A percentile compares a stretch with the other conserved stretches of the same genome.
Conservation (phyloP, 2,888 invertebrate genomes). For the Eilema depressum region DNA sequence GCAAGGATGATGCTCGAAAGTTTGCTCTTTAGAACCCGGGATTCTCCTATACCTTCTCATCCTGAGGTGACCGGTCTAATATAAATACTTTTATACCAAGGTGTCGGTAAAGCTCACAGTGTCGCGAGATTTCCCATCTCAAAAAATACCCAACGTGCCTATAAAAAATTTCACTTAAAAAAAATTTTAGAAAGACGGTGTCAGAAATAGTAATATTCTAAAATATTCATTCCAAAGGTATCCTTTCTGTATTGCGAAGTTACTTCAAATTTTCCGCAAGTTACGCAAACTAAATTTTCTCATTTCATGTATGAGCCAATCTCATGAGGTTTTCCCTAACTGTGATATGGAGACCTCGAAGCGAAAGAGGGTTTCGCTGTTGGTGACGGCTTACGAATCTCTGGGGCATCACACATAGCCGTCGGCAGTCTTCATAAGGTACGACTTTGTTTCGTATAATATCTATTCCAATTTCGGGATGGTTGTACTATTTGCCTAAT, state of each 20-base stretch:
- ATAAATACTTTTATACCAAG: too few species aligned
- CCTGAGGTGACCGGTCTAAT: too few species aligned
- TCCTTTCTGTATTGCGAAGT: neutral
- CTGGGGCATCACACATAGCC: slow-evolving; percentile 31
- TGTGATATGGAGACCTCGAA: slow-evolving; percentile 27
- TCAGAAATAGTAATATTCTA: neutral
- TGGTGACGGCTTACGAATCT: slow-evolving; percentile 37
- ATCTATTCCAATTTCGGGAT: neutral
- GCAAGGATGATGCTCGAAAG: too few species aligned
- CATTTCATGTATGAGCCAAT: slow-evolving; percentile 23
- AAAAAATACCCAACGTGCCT: too few species aligned
- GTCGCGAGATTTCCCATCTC: too few species aligned
- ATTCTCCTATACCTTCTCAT: too few species aligned
- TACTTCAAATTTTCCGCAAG: slow-evolving; percentile 1
- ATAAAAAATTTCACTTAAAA: too few species aligned
- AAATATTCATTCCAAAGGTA: neutral
- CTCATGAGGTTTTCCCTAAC: slow-evolving; percentile 24
- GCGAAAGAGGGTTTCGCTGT: slow-evolving; percentile 45
- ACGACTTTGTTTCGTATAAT: slow-evolving; percentile 11
- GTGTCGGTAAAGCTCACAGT: too few species aligned
- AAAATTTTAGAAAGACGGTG: neutral
- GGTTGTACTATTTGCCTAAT: neutral
- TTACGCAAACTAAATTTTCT: slow-evolving; percentile 17
- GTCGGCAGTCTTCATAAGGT: slow-evolving; percentile 23
- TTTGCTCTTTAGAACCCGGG: too few species aligned